Conservation (phyloP, 2,888 invertebrate genomes). For the Abrostola triplasia region DNA sequence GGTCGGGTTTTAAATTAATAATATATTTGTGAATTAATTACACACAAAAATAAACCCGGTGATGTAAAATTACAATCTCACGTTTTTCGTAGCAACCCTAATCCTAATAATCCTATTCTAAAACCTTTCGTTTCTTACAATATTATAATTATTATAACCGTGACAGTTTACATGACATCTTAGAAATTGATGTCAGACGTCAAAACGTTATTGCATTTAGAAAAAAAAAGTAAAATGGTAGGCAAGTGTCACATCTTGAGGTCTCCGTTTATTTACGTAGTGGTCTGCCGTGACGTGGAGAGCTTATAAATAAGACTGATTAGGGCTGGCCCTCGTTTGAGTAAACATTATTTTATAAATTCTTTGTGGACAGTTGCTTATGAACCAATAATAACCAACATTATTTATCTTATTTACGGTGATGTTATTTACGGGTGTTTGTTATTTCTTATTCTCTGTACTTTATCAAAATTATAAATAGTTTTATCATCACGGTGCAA, state of each 20-base stretch:
- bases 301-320: slow-evolving; percentile 73
- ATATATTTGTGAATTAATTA: too few relatives aligned
- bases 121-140: too few relatives aligned
- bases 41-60: too few relatives aligned
- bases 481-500: too few relatives aligned
- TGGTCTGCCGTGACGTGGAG: slow-evolving; percentile 63
- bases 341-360: slow-evolving; percentile 45
- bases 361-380: background rate
- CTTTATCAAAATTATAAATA: too few relatives aligned
- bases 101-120: background rate
- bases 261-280: slow-evolving; percentile 66
- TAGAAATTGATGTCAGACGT: slow-evolving; percentile 42
- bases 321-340: slow-evolving; percentile 59
- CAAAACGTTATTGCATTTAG: slow-evolving; percentile 43
- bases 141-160: slow-evolving; percentile 1
- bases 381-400: background rate
- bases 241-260: slow-evolving; percentile 60
- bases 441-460: too few relatives aligned
- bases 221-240: slow-evolving; percentile 24
- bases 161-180: slow-evolving; percentile 32
- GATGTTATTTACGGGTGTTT: background rate
- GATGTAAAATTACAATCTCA: background rate
- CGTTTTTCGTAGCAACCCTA: background rate
- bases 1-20: too few relatives aligned
- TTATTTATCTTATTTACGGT: background rate